These are phyloP conservation scores for Priapulus caudatus DNA, from an alignment of 2,888 invertebrate genomes.

Conservation along the genomic window DNA sequence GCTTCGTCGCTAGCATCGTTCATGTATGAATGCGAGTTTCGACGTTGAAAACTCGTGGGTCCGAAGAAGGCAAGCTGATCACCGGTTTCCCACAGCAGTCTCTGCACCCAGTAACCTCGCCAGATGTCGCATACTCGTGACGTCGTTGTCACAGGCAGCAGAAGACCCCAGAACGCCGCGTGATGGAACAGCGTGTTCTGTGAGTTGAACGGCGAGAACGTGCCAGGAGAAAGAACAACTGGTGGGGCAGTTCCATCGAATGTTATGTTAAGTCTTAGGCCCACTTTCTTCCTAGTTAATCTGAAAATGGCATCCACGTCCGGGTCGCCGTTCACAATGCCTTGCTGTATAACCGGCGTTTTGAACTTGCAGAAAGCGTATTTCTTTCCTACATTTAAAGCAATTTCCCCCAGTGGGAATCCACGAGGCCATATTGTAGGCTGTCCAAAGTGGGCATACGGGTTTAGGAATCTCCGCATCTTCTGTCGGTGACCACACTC, in stretches of 20 bases:
- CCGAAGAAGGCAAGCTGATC: conserved; percentile 22
- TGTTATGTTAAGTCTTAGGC: conserved; percentile 17
- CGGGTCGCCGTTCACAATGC: conserved; percentile 28
- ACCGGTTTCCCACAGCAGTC: conserved; percentile 24
- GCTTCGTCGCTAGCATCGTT: conserved; percentile 23
- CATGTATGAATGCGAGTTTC: conserved; percentile 23
- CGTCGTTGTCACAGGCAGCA: conserved; percentile 24
- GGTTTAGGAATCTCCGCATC: conserved; percentile 12
- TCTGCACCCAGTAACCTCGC: conserved; percentile 27
- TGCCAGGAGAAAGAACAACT: conserved; percentile 23
- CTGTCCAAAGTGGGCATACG: conserved; percentile 25
- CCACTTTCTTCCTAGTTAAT: conserved; percentile 22
- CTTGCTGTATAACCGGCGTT: conserved; percentile 26
- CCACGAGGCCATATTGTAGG: conserved; percentile 29
- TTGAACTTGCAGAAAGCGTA: conserved; percentile 13
- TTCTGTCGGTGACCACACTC: neutral
- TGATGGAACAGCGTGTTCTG: conserved; percentile 28
- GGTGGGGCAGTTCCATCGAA: conserved; percentile 27
- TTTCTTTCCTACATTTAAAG: conserved; percentile 5
- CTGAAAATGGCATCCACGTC: conserved; percentile 30
- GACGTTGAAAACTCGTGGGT: conserved; percentile 17
- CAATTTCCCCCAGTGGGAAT: conserved; percentile 24
- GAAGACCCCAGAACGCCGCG: conserved; percentile 26
- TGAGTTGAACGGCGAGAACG: conserved; percentile 26
- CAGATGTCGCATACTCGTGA: conserved; percentile 28